Base-by-base conservation (phyloP, 30 jellyfish, hydroid and myxozoan species). In the Aurelia coerulea region DNA sequence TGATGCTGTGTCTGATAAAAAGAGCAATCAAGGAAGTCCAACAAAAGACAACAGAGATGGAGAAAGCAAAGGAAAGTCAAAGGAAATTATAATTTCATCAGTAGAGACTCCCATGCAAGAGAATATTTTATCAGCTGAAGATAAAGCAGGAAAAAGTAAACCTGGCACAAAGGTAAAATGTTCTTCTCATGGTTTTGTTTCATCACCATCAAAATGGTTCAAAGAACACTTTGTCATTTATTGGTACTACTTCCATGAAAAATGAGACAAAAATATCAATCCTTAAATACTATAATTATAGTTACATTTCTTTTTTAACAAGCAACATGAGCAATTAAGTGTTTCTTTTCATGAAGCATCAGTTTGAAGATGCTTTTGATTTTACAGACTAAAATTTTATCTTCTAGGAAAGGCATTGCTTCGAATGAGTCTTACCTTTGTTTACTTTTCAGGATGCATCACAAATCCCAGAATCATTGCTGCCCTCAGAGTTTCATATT, bases 401-500 rank as follows among this genome's bases (percentile, higher is more conserved):
- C 51, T 33, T 2, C 63, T 6, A n/a, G 15, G 81, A 16, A 71
- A 12, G 15, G 7, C 49, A 16, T 53, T 23, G 62, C 32, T 34
- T 76, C 14, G 8, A 15, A 9, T 31, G 18, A 76, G 16, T 18
- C 33, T 54, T 16, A 11, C 3, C 12, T 56, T 76, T 15, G 59
- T n/a, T 54, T 78, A 12, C 9, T n/a, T 42, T 80, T 5, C 56
- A 92, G 98, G 92, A 63, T 59, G 78, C 58, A 49, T 41, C 91
- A 4, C 41, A 34, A 16, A 18, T 87, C 9, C 86, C 91, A 10
- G 97, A 92, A 35, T 19, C 96, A 10, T 23, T 92, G 29, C 49
- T 92, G 37, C 98, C 98, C 18, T 33, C 88, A 19, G 98, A 92
- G 86, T 92, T 92, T 70, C 98, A 92, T 39, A 81, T 92, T 79